phyloP scores from a whole-genome alignment of 2,888 invertebrate genomes.

The Prionchulus punctatus region DNA sequence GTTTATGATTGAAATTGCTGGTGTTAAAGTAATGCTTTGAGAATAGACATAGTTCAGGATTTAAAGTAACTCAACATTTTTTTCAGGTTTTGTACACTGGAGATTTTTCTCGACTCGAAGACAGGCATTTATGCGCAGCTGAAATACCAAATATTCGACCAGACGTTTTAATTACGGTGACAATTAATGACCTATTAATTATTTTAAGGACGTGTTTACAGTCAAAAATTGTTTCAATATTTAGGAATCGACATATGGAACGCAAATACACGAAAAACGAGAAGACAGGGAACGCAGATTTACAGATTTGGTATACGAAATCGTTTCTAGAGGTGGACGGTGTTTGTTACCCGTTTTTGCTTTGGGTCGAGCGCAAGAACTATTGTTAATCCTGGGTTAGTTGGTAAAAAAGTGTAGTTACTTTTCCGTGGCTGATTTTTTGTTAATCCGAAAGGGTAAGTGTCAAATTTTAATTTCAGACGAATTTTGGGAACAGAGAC shows the following conservation, averaged over 20 bases:
- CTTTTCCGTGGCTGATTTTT: neutral
- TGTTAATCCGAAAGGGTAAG: neutral
- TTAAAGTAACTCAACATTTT: no score
- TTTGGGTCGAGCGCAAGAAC: constrained; percentile 65
- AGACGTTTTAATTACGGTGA: constrained; percentile 81
- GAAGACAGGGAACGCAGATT: constrained; percentile 89
- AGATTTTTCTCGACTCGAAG: constrained; percentile 95
- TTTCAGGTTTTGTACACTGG: constrained; percentile 40
- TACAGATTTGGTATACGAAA: constrained; percentile 79
- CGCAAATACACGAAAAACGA: constrained; percentile 93
- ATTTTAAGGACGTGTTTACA: neutral
- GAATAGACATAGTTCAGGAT: neutral
- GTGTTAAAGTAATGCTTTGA: constrained; percentile 53
- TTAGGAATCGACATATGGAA: constrained; percentile 94
- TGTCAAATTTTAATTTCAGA: constrained; percentile 42
- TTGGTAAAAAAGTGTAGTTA: no score
- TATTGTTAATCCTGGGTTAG: constrained; percentile 24
- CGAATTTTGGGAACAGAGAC: constrained; percentile 93
- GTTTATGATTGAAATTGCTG: constrained; percentile 99
- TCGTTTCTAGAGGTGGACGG: constrained; percentile 86
- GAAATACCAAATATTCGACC: constrained; percentile 91
- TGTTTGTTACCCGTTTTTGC: constrained; percentile 98
- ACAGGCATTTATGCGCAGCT: constrained; percentile 96
- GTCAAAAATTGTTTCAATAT: constrained; percentile 11
- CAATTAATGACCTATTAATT: constrained; percentile 17